phyloP scores from a whole-genome alignment of 1,140 invertebrate species.

The Muscidifurax raptorellus region DNA sequence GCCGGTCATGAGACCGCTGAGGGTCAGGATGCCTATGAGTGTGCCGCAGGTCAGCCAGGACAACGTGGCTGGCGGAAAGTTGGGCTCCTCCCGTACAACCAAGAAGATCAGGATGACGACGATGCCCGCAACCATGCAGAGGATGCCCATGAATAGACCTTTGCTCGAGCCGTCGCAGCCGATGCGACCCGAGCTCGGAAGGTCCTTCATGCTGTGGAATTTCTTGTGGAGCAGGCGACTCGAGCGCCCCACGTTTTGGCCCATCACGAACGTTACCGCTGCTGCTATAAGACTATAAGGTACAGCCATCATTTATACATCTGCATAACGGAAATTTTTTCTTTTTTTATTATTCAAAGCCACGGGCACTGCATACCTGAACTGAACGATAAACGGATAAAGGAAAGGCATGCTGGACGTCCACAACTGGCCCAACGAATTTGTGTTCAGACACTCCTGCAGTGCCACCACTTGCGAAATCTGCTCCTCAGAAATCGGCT shows the following conservation, averaged over 20 bases:
- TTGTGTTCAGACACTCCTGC: slow-evolving; percentile 78
- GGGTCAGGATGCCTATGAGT: slow-evolving; percentile 70
- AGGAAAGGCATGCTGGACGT: slow-evolving; percentile 79
- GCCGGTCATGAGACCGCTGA: slow-evolving; percentile 68
- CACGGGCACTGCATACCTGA: slow-evolving; percentile 71
- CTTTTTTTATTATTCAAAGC: not conserved
- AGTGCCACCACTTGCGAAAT: slow-evolving; percentile 77
- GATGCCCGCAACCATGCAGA: slow-evolving; percentile 79
- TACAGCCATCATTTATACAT: not conserved
- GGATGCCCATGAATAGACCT: slow-evolving; percentile 79
- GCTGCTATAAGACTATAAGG: slow-evolving; percentile 77
- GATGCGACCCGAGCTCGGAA: slow-evolving; percentile 64
- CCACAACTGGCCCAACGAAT: slow-evolving; percentile 79
- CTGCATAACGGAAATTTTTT: not conserved
- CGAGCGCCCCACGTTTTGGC: slow-evolving; percentile 76
- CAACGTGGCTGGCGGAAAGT: slow-evolving; percentile 73
- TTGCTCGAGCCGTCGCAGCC: slow-evolving; percentile 79
- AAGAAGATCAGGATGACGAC: slow-evolving; percentile 81
- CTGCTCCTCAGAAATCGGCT: slow-evolving; percentile 70
- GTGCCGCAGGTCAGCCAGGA: slow-evolving; percentile 74
- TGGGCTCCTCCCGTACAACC: slow-evolving; percentile 78
- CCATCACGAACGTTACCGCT: slow-evolving; percentile 80
- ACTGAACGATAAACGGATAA: slow-evolving; percentile 80
- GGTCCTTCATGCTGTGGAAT: slow-evolving; percentile 67
- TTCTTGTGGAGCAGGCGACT: slow-evolving; percentile 67